phyloP scores from a whole-genome alignment of 2,113 vertebrate genomes.

The Barnardius zonarius region DNA sequence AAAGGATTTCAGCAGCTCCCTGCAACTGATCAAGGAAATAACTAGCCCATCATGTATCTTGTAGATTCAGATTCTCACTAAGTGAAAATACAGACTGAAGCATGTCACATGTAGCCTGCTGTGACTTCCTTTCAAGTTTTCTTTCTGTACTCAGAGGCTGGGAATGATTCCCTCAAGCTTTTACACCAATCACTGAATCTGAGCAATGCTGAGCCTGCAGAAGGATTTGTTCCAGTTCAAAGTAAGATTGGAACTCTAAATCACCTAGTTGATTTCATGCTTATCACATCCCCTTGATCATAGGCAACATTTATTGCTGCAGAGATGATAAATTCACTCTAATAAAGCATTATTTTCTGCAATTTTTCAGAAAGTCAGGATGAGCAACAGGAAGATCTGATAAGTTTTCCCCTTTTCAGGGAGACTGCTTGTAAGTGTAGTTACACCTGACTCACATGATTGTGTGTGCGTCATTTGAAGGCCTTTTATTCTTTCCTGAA shows the following conservation, averaged over 20 bases:
- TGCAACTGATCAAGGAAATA: not conserved
- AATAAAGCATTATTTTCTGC: not conserved
- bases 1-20: not conserved
- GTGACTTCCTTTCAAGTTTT: not conserved
- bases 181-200: not conserved
- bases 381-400: not conserved
- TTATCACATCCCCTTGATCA: not conserved
- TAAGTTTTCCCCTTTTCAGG: not conserved
- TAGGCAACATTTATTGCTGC: not conserved
- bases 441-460: not conserved
- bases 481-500: not conserved
- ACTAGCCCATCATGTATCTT: not conserved
- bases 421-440: not conserved
- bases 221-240: not conserved
- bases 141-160: not conserved
- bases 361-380: not conserved
- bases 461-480: not conserved
- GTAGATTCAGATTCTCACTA: not conserved
- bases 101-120: not conserved
- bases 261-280: rapidly evolving
- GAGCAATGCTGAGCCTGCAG: not conserved
- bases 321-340: not conserved
- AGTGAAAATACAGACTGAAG: not conserved
- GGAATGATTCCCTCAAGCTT: not conserved
- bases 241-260: not conserved